These are phyloP conservation scores for Neosalanx taihuensis DNA, from an alignment of 2,797 vertebrate species.

Conservation along the genomic window DNA sequence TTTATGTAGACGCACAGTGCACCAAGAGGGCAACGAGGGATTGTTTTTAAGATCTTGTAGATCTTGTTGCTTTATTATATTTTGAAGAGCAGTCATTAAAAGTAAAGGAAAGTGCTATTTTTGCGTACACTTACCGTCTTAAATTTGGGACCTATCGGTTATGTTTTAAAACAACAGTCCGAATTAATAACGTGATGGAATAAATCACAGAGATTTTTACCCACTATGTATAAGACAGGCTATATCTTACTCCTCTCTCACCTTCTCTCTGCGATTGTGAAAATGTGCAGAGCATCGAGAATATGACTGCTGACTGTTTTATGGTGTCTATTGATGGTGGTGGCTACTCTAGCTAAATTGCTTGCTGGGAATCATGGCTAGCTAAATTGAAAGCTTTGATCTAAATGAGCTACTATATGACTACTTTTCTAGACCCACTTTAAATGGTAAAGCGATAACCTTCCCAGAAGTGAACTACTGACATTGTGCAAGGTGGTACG, in stretches of 20 bases:
- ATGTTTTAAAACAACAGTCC: constrained; percentile 1
- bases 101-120: constrained; percentile 65
- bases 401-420: constrained; percentile 15
- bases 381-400: constrained; percentile 35
- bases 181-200: not conserved
- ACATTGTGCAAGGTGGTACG: constrained; percentile 31
- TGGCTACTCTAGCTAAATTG: constrained; percentile 44
- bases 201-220: constrained; percentile 27
- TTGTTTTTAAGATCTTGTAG: constrained; percentile 71
- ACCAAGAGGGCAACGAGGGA: constrained; percentile 61
- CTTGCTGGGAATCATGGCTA: constrained; percentile 28
- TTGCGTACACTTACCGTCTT: constrained; percentile 61
- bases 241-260: constrained; percentile 40
- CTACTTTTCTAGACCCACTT: constrained; percentile 27
- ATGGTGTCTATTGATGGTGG: not conserved
- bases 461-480: constrained; percentile 24
- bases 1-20: constrained; percentile 70
- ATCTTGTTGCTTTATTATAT: constrained; percentile 58
- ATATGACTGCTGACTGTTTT: not conserved
- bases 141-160: constrained; percentile 46
- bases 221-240: not conserved
- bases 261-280: constrained; percentile 34
- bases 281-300: constrained; percentile 7
- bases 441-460: constrained; percentile 13
- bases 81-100: constrained; percentile 43